These are phyloP conservation scores for Agraylea sexmaculata DNA, from an alignment of 1,140 invertebrate species.

Conservation along the genomic window DNA sequence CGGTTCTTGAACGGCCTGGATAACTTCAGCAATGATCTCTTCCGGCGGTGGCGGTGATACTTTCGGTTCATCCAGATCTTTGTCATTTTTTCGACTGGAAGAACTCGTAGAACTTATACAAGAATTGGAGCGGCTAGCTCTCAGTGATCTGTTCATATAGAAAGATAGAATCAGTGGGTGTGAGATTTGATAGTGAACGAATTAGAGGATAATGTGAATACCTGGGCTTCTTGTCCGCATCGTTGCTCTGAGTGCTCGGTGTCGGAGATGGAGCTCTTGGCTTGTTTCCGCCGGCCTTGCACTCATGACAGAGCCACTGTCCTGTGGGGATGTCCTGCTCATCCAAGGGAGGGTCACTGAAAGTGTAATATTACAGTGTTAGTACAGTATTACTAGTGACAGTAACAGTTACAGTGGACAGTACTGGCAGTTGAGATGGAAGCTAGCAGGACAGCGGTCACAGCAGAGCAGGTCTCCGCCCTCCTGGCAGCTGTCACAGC, in stretches of 20 bases:
- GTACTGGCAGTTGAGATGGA: slow-evolving; percentile 91
- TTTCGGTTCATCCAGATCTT: slow-evolving; percentile 5
- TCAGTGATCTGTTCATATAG: slow-evolving; percentile 6
- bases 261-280: slow-evolving; percentile 30
- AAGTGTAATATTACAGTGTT: slow-evolving; percentile 21
- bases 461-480: slow-evolving; percentile 93
- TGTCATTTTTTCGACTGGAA: slow-evolving; percentile 15
- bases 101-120: slow-evolving; percentile 18
- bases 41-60: slow-evolving; percentile 1
- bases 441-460: slow-evolving; percentile 87
- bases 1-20: slow-evolving; percentile 29
- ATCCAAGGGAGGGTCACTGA: slow-evolving; percentile 78
- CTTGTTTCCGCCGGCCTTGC: slow-evolving; percentile 39
- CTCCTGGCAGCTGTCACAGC: slow-evolving; percentile 84
- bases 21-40: too few relatives aligned
- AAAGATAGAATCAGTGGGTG: background rate
- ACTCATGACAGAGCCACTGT: slow-evolving; percentile 82
- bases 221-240: slow-evolving; percentile 18
- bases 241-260: slow-evolving; percentile 15
- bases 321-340: slow-evolving; percentile 81
- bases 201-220: background rate
- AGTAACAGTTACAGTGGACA: too few relatives aligned
- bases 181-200: background rate
- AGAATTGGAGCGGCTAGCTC: slow-evolving; percentile 18
- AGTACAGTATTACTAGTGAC: too few relatives aligned